These are phyloP conservation scores for Siniperca scherzeri DNA, from an alignment of 2,797 vertebrate species.

Conservation along the genomic window DNA sequence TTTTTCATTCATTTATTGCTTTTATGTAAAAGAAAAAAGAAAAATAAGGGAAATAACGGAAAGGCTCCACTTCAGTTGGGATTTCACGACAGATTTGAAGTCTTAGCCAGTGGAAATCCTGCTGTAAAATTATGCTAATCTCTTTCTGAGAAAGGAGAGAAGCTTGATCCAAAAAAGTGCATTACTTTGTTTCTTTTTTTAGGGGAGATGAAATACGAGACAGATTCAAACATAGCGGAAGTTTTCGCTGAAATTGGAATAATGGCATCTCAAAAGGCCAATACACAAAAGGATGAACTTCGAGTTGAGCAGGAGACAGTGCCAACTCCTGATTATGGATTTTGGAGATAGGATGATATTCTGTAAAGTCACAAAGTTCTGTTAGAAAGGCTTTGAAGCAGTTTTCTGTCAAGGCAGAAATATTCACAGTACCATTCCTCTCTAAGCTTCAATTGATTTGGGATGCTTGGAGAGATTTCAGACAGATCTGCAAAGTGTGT, in stretches of 20 bases:
- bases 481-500: constrained; percentile 67
- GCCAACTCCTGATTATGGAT: constrained; percentile 65
- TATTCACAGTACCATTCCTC: constrained; percentile 57
- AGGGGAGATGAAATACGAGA: constrained; percentile 48
- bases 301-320: constrained; percentile 46
- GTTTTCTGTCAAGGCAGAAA: constrained; percentile 64
- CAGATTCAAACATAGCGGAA: constrained; percentile 30
- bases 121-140: constrained; percentile 84
- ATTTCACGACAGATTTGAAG: constrained; percentile 78
- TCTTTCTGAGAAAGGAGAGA: constrained; percentile 67
- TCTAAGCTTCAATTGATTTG: constrained; percentile 66
- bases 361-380: constrained; percentile 64
- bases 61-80: constrained; percentile 66
- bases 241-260: constrained; percentile 55
- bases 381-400: constrained; percentile 54
- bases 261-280: constrained; percentile 52
- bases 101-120: constrained; percentile 78
- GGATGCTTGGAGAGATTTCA: constrained; percentile 64
- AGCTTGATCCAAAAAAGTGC: constrained; percentile 65
- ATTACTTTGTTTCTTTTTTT: constrained; percentile 53
- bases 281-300: constrained; percentile 30
- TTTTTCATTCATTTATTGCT: constrained; percentile 29
- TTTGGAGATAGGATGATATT: constrained; percentile 60
- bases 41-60: constrained; percentile 23
- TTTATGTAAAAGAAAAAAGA: constrained; percentile 16